Conservation (phyloP, 2,113 vertebrate genomes). For the Beaufortia kweichowensis region DNA sequence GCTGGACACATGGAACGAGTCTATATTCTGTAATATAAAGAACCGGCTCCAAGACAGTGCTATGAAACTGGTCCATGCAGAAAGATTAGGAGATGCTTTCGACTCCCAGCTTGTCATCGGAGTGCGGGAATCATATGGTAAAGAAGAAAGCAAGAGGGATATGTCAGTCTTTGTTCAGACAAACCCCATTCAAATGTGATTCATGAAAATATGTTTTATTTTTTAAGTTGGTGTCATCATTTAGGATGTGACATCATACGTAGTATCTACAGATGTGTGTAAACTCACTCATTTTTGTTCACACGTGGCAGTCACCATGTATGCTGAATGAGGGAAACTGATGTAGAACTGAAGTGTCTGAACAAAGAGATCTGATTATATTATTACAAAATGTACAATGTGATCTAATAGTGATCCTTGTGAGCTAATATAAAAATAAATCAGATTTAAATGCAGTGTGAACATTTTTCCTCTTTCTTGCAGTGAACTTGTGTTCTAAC, state of each 20-base stretch:
- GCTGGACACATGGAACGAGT: slow-evolving; percentile 99
- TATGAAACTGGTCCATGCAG: slow-evolving; percentile 98
- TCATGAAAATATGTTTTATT: background rate
- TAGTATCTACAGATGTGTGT: too few relatives aligned
- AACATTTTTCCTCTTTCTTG: background rate
- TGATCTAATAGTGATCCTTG: too few relatives aligned
- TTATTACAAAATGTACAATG: too few relatives aligned
- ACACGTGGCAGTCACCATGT: too few relatives aligned
- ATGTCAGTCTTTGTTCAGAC: too few relatives aligned
- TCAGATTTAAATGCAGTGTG: background rate
- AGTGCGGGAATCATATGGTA: slow-evolving; percentile 96
- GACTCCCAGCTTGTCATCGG: slow-evolving; percentile 98
- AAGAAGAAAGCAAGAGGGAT: background rate
- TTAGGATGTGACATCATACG: too few relatives aligned
- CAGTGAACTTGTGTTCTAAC: slow-evolving; percentile 99
- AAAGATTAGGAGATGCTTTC: slow-evolving; percentile 95
- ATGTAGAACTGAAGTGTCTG: too few relatives aligned
- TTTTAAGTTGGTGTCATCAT: too few relatives aligned
- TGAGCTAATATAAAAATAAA: too few relatives aligned
- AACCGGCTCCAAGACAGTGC: slow-evolving; percentile 96
- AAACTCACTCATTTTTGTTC: too few relatives aligned
- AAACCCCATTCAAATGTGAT: background rate
- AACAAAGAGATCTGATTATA: too few relatives aligned
- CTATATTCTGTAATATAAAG: slow-evolving; percentile 99
- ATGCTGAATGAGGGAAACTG: too few relatives aligned